Percentiles rank a stretch among this genome's conserved stretches.
Conservation (phyloP, 64 coral and sea anemone species). For the Dendrophyllia cribrosa region DNA sequence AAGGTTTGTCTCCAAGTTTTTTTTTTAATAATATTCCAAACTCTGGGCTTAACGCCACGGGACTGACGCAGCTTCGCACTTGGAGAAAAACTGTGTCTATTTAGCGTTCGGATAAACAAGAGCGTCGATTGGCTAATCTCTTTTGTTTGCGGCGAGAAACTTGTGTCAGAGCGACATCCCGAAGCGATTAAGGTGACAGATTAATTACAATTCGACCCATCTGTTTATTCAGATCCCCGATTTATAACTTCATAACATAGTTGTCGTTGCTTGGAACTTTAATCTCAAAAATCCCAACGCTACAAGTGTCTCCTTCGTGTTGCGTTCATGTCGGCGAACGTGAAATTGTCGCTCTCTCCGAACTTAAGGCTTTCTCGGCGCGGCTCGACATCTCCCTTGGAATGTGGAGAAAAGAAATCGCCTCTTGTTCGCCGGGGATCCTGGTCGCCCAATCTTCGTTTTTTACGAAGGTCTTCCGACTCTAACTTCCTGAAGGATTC, state of each 20-base stretch:
- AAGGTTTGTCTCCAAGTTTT: slow-evolving; percentile 54
- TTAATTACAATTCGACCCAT: slow-evolving; percentile 34
- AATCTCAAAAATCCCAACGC: not conserved
- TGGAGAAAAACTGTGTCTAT: not conserved
- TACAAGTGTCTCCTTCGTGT: not conserved
- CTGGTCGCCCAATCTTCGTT: slow-evolving; percentile 34
- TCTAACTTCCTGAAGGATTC: slow-evolving; percentile 4
- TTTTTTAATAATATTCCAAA: not conserved
- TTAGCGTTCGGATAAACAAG: slow-evolving; percentile 18
- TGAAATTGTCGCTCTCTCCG: slow-evolving; percentile 36
- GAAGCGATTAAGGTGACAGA: slow-evolving; percentile 34
- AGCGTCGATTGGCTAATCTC: not conserved
- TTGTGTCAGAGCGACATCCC: not conserved
- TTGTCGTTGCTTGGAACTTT: not conserved
- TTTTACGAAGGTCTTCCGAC: slow-evolving; percentile 35
- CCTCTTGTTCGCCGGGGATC: slow-evolving; percentile 42
- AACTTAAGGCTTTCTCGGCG: slow-evolving; percentile 7
- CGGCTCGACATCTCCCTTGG: slow-evolving; percentile 4
- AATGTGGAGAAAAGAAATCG: slow-evolving; percentile 34
- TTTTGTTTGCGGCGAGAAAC: slow-evolving; percentile 19
- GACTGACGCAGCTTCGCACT: not conserved
- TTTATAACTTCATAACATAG: not conserved
- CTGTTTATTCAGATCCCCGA: slow-evolving; percentile 1
- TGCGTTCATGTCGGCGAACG: slow-evolving; percentile 17
- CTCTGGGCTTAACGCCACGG: not conserved